Conservation (phyloP, 2,888 invertebrate genomes). For the Orthonychiurus folsomi region DNA sequence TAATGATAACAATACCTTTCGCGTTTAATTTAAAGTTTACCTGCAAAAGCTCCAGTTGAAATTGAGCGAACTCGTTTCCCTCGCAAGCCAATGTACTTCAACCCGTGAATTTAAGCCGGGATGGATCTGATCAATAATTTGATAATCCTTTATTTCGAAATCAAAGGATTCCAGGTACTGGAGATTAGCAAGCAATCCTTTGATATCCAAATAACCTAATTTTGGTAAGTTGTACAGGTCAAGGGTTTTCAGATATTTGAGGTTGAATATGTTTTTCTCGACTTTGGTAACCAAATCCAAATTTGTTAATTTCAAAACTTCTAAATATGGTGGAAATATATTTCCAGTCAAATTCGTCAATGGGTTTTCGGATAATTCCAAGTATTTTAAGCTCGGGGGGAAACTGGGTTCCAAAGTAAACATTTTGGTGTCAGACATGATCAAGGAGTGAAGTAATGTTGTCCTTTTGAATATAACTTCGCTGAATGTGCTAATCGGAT, state of each 20-base stretch:
- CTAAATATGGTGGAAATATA: conserved; percentile 57
- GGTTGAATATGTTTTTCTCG: conserved; percentile 70
- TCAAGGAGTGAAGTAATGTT: conserved; percentile 65
- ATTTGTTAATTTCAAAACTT: conserved; percentile 55
- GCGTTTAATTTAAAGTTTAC: too few relatives aligned
- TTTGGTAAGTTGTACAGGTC: conserved; percentile 67
- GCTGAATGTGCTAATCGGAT: conserved; percentile 58
- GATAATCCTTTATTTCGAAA: conserved; percentile 70
- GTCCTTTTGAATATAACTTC: conserved; percentile 65
- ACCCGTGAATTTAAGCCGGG: conserved; percentile 44
- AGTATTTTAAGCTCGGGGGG: conserved; percentile 58
- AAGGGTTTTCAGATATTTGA: conserved; percentile 61
- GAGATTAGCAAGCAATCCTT: conserved; percentile 67
- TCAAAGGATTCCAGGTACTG: conserved; percentile 58
- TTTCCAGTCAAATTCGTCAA: conserved; percentile 66
- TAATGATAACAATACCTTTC: not conserved
- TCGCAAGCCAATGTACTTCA: conserved; percentile 33
- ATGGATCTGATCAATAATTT: conserved; percentile 63
- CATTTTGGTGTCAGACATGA: not conserved
- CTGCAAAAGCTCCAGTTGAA: conserved; percentile 73
- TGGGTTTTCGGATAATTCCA: conserved; percentile 79
- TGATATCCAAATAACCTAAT: conserved; percentile 63
- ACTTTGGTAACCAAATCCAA: conserved; percentile 63
- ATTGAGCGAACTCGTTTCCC: conserved; percentile 50
- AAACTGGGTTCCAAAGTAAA: conserved; percentile 55